Conservation (phyloP, 2,888 invertebrate genomes). For the Hemithea aestivaria region DNA sequence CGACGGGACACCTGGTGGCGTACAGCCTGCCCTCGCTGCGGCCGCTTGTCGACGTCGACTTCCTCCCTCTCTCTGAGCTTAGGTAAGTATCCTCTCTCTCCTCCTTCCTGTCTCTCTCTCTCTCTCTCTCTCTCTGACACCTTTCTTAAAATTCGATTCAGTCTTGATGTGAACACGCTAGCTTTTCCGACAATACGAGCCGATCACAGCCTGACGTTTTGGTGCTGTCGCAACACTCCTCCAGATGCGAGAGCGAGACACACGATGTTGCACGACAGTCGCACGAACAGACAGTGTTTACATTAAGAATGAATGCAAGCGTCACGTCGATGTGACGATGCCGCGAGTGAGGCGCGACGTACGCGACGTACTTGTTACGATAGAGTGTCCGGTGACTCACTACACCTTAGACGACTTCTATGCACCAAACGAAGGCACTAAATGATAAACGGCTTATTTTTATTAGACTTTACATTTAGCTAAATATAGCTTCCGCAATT, state of each 20-base stretch:
- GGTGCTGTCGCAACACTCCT: constrained; percentile 20
- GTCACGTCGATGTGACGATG: background rate
- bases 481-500: constrained; percentile 57
- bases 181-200: constrained; percentile 17
- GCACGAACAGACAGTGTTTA: constrained; percentile 18
- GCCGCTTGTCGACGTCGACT: constrained; percentile 94
- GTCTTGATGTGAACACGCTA: constrained; percentile 32
- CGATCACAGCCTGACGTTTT: constrained; percentile 26
- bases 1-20: constrained; percentile 95
- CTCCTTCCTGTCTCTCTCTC: background rate
- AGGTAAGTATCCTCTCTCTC: constrained; percentile 80
- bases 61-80: constrained; percentile 95
- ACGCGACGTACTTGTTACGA: constrained; percentile 28
- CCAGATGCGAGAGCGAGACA: constrained; percentile 10
- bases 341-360: constrained; percentile 13
- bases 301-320: constrained; percentile 24
- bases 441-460: constrained; percentile 74
- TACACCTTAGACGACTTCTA: constrained; percentile 54
- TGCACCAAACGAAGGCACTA: constrained; percentile 72
- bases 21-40: constrained; percentile 97
- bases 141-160: constrained; percentile 19
- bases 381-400: constrained; percentile 45
- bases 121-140: constrained; percentile 2
- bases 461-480: constrained; percentile 34
- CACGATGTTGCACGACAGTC: constrained; percentile 5